Base-by-base conservation (phyloP, 2,113 vertebrate genomes). In the Bujurquina vittata region DNA sequence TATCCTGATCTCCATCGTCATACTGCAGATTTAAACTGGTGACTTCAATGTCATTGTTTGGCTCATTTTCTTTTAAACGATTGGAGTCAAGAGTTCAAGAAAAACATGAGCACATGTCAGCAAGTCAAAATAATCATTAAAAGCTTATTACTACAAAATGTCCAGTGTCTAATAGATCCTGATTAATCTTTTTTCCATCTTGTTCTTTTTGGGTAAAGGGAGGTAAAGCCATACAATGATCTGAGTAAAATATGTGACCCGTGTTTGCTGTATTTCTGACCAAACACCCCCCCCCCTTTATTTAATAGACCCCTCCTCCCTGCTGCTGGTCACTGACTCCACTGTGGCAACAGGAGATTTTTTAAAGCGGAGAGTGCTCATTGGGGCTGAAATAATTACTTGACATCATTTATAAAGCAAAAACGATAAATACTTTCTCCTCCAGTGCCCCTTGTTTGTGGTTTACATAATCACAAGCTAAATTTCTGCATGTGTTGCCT, bases 41-140 rank as follows among this genome's bases (percentile, higher is more conserved):
- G 73, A 81, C 79, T 86, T 90, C 61, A 81, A 61, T 84, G 79
- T 87, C 76, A 63, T 56, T 26, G 29, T 59, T 81, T 46, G 65
- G 22, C 23, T 49, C 49, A 65, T 76, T 61, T 79, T 15, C 40
- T 72, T 49, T 23, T 29, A 23, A 87, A 76, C 49, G 15, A 80
- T 40, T 80, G 29, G 52, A 60, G 63, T 69, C 58, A 55, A 46
- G 43, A 33, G 29, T 58, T 75, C 18, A 57, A 23, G 49, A 9
- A 57, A 26, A 57, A 26, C 7, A 15, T 46, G 43, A 83, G 54
- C 49, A 40, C n/a, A 67, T 67, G 18, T 61, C 54, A 35, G 37
- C 43, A 15, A 22, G 65, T 26, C 10, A 4, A 20, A 61, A 78
- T 60, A 33, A 43, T 43, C 72, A 69, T 77, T 73, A 80, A 73